Percentiles rank a stretch among this genome's conserved stretches.
These are phyloP conservation scores for Agrochola litura DNA, from an alignment of 2,888 invertebrate genomes.

Conservation along the genomic window DNA sequence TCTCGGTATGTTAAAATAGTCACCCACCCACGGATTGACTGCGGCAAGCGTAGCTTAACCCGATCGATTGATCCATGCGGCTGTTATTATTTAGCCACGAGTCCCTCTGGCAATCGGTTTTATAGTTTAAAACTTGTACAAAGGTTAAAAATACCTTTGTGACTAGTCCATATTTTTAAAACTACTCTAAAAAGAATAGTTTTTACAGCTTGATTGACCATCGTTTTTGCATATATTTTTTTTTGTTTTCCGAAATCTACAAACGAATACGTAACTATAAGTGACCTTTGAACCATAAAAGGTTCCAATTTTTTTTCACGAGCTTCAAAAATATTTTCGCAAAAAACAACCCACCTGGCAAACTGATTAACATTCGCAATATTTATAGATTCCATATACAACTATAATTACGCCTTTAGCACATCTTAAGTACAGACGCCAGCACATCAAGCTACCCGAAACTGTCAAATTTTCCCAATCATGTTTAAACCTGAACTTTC, in stretches of 20 bases:
- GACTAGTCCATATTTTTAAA: neutral
- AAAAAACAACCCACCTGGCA: neutral
- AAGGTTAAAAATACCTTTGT: neutral
- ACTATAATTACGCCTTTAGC: neutral
- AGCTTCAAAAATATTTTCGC: neutral
- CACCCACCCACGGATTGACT: too few relatives aligned
- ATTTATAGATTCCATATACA: neutral
- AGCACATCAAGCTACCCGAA: too few relatives aligned
- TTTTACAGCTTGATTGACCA: constrained; percentile 13
- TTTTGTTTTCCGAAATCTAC: constrained; percentile 19
- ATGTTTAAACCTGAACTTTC: too few relatives aligned
- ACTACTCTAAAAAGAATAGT: neutral
- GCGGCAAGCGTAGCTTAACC: too few relatives aligned
- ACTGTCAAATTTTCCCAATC: too few relatives aligned
- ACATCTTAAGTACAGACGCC: constrained; percentile 12
- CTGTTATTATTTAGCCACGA: too few relatives aligned
- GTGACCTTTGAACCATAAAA: neutral
- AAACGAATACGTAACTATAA: constrained; percentile 30
- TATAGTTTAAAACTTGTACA: neutral
- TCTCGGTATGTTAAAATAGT: too few relatives aligned
- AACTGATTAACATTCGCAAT: neutral
- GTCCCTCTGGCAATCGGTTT: neutral
- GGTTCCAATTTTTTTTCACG: neutral
- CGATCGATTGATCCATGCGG: too few relatives aligned
- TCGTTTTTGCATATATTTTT: neutral